Evolutionary conservation across 2,797 vertebrate genomes (phyloP).

Genomic region (Agapornis canus): DNA sequence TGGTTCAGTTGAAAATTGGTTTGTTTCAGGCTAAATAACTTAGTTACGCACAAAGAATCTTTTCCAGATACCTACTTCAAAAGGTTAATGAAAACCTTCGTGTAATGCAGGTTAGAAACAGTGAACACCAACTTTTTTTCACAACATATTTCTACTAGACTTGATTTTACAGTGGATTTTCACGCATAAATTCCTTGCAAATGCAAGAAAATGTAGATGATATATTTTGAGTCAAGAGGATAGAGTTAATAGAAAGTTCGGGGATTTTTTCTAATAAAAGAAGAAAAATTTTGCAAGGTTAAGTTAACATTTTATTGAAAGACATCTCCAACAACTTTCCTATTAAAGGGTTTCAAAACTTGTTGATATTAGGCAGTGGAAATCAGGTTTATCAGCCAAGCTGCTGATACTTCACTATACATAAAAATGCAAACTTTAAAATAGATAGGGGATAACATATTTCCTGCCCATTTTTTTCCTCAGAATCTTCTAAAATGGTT

Average conservation of each 20-base stretch:
- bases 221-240: not conserved
- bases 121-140: not conserved
- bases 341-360: not conserved
- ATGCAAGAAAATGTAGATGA: not conserved
- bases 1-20: not conserved
- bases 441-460: not conserved
- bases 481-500: not conserved
- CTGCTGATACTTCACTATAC: not conserved
- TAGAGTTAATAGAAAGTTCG: not conserved
- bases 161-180: not conserved
- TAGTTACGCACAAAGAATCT: not conserved
- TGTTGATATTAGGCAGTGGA: not conserved
- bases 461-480: not conserved
- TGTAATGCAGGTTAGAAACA: accelerated
- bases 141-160: not conserved
- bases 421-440: not conserved
- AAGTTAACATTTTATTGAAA: not conserved
- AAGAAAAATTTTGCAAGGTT: not conserved
- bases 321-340: not conserved
- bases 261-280: not conserved
- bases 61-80: not conserved
- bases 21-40: not conserved
- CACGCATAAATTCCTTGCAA: not conserved
- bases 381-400: too few species aligned
- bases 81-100: not conserved